Evolutionary conservation across 2,888 invertebrate genomes (phyloP).

Genomic region (Idaea aversata): DNA sequence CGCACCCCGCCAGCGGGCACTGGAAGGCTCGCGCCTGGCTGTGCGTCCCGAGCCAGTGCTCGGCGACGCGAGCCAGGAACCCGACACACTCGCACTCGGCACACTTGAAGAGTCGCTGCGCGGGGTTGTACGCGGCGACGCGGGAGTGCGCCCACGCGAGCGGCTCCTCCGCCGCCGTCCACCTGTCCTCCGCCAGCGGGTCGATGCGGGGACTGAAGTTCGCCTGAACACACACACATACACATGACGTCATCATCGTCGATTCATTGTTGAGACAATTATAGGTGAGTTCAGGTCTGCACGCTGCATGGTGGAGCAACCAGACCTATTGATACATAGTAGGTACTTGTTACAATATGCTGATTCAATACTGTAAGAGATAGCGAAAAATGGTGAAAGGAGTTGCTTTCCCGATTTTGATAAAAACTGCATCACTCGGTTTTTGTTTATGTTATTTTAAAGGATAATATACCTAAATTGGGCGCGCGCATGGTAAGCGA

Average conservation of each 20-base stretch:
- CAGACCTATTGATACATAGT: too few species aligned
- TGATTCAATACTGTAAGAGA: too few species aligned
- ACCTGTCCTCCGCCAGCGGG: constrained; percentile 77
- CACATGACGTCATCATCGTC: not conserved
- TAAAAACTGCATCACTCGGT: too few species aligned
- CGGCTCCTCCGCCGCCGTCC: constrained; percentile 86
- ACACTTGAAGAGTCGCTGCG: constrained; percentile 87
- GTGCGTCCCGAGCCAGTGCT: constrained; percentile 87
- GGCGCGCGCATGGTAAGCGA: too few species aligned
- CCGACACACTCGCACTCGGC: constrained; percentile 88
- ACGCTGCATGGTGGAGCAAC: not conserved
- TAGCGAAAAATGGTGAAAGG: too few species aligned
- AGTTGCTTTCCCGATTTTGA: too few species aligned
- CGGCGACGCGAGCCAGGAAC: constrained; percentile 85
- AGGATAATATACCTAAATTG: too few species aligned
- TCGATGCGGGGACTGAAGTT: constrained; percentile 79
- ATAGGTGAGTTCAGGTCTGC: not conserved
- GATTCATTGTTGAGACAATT: not conserved
- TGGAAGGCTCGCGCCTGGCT: constrained; percentile 83
- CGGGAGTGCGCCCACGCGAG: constrained; percentile 89
- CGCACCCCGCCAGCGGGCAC: constrained; percentile 85
- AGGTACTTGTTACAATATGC: too few species aligned
- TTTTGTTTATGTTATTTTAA: too few species aligned
- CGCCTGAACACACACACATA: constrained; percentile 50
- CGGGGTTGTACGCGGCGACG: constrained; percentile 89